Conservation (phyloP, 1,140 invertebrate species). For the Orchestia grillus region DNA sequence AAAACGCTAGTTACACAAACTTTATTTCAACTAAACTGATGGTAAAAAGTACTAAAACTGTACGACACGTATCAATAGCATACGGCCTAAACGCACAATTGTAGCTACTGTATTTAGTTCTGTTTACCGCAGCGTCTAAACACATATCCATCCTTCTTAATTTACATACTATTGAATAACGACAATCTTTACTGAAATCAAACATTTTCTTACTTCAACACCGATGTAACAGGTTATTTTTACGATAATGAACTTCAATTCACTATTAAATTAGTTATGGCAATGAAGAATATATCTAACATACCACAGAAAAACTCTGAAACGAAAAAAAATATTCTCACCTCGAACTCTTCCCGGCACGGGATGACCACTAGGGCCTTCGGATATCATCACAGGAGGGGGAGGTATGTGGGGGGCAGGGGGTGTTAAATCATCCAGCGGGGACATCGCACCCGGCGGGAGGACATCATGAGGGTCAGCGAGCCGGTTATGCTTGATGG, state of each 20-base stretch:
- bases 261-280: background rate
- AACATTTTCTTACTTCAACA: background rate
- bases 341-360: background rate
- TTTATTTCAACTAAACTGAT: too few species aligned
- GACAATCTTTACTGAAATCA: background rate
- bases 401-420: conserved; percentile 42
- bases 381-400: background rate
- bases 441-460: background rate
- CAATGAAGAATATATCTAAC: background rate
- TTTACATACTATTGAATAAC: too few species aligned
- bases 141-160: too few species aligned
- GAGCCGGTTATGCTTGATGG: conserved; percentile 2
- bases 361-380: background rate
- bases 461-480: background rate
- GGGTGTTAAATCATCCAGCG: background rate
- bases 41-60: too few species aligned
- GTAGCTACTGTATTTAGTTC: too few species aligned
- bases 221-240: background rate
- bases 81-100: too few species aligned
- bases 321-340: background rate
- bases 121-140: too few species aligned
- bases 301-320: background rate
- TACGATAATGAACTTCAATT: background rate
- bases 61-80: too few species aligned
- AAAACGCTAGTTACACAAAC: too few species aligned